Conservation (phyloP, 2,113 vertebrate species). For the Axis porcinus region DNA sequence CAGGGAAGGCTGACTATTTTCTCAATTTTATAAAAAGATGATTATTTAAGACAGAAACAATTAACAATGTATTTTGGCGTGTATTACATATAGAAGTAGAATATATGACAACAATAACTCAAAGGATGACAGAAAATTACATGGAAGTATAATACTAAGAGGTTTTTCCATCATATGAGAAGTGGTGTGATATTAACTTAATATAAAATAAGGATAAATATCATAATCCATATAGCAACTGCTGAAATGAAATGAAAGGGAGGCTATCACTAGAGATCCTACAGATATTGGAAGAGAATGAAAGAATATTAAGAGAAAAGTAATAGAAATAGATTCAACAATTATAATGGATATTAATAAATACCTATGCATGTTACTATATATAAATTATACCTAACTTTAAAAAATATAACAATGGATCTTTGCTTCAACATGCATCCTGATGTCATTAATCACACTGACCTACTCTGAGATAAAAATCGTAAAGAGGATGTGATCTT, state of each 20-base stretch:
- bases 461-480: not conserved
- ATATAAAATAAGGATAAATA: not conserved
- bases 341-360: not conserved
- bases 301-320: not conserved
- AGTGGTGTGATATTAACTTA: not conserved
- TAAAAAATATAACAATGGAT: not conserved
- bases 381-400: not conserved
- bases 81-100: not conserved
- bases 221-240: not conserved
- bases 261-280: not conserved
- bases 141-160: not conserved
- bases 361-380: not conserved
- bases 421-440: not conserved
- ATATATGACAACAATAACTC: not conserved
- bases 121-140: not conserved
- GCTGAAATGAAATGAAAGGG: not conserved
- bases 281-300: not conserved
- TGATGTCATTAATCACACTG: not conserved
- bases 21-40: not conserved
- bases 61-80: not conserved
- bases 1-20: not conserved
- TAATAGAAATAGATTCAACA: not conserved
- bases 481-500: not conserved
- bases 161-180: not conserved
- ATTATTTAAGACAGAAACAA: not conserved